Percentiles rank a stretch among this genome's conserved stretches.
Conservation (phyloP, 2,113 vertebrate genomes). For the Myrmecobius fasciatus region DNA sequence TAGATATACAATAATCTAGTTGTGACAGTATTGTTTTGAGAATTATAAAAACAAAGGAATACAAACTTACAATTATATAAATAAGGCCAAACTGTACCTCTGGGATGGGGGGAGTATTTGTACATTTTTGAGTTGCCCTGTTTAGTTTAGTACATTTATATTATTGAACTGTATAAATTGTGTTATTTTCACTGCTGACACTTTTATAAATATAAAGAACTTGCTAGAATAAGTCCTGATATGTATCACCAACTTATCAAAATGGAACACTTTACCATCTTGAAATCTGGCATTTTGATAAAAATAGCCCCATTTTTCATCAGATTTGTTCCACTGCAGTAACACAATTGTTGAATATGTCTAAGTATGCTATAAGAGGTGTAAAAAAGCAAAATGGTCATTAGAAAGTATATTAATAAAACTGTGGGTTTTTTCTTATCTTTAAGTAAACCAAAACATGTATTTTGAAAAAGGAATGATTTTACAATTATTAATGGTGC, state of each 20-base stretch:
- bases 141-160: constrained; percentile 1
- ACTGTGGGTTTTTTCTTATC: not conserved
- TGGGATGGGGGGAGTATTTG: not conserved
- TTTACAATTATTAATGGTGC: not conserved
- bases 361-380: constrained; percentile 47
- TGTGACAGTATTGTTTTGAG: constrained; percentile 42
- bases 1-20: constrained; percentile 6
- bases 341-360: constrained; percentile 57
- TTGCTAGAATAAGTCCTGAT: constrained; percentile 36
- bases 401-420: constrained; percentile 27
- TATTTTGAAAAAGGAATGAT: not conserved
- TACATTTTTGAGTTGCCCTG: not conserved
- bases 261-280: constrained; percentile 52
- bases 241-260: constrained; percentile 59
- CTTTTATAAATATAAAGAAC: constrained; percentile 70
- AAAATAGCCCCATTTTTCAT: constrained; percentile 70
- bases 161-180: constrained; percentile 52
- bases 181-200: constrained; percentile 47
- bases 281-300: constrained; percentile 70
- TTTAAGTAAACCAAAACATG: constrained; percentile 5
- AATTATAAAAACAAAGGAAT: constrained; percentile 54
- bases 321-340: constrained; percentile 43
- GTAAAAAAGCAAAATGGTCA: constrained; percentile 40
- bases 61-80: constrained; percentile 56
- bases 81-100: constrained; percentile 40